Conservation (phyloP, 2,888 invertebrate species). For the Dynastes hyllus region DNA sequence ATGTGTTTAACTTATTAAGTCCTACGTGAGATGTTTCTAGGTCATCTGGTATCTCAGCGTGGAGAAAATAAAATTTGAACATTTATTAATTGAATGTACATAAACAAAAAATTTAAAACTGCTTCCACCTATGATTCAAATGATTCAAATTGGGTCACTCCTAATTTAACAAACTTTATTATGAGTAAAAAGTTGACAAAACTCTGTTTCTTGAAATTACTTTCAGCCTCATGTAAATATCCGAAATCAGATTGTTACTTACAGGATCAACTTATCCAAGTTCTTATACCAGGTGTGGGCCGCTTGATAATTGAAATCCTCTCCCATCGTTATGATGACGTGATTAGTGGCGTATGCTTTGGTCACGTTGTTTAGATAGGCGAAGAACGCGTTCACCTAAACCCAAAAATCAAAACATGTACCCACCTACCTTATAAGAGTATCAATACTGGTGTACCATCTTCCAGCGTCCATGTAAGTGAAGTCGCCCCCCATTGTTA, state of each 20-base stretch:
- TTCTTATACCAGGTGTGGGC: slow-evolving; percentile 87
- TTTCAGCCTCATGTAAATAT: slow-evolving; percentile 1
- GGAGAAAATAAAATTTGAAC: no score
- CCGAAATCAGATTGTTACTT: slow-evolving; percentile 68
- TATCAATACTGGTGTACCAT: slow-evolving; percentile 81
- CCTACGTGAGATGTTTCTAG: no score
- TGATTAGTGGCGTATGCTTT: slow-evolving; percentile 79
- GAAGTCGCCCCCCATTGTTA: slow-evolving; percentile 85
- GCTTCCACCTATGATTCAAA: no score
- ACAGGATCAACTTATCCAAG: slow-evolving; percentile 91
- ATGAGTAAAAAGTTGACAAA: no score
- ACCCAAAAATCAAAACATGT: slow-evolving; percentile 43
- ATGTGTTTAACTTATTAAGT: no score
- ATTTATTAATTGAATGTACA: no score
- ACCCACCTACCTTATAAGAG: slow-evolving; percentile 82
- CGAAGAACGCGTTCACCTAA: slow-evolving; percentile 76
- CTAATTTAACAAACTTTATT: no score
- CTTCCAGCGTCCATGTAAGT: slow-evolving; percentile 76
- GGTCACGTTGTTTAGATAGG: slow-evolving; percentile 74
- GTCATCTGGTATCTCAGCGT: no score
- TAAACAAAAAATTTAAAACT: no score
- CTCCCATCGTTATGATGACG: slow-evolving; percentile 93
- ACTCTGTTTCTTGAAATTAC: no score
- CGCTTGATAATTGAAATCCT: slow-evolving; percentile 91
- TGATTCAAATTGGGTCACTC: no score